Base-by-base conservation (phyloP, 2,888 invertebrate species). In the Malthinus seriepunctatus region DNA sequence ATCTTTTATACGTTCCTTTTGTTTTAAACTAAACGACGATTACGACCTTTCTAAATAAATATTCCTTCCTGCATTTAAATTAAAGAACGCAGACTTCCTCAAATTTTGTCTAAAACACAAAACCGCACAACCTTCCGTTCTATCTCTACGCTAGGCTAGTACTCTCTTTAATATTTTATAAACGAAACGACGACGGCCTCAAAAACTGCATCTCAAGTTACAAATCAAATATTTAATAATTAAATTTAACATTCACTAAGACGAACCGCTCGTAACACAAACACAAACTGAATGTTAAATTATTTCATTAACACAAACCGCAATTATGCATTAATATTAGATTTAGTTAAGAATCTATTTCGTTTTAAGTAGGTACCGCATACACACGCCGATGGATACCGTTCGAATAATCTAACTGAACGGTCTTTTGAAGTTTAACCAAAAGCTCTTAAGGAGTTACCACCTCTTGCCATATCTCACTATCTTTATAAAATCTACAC, bases 1-100 rank as follows among this genome's bases (percentile, higher is more conserved):
- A 54, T 54, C 54, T 52, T 33, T 35, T 48, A 37, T 39, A 32
- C 54, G 46, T 54, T 54, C 54, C 54, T 54, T 45, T 46, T 52
- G 54, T 45, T 46, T 23, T 38, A 50, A 54, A 38, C 11, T 44
- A 46, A 52, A 34, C 46, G 35, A 35, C 35, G 23, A 46, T 44
- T 45, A 33, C 14, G n/a, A 34, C 52, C 35, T 52, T 52, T 46
- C 52, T 51, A 42, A 42, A 42, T 42, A 42, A 12, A 12, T 31
- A 11, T 51, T 52, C 37, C 52, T 46, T 52, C 52, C 46, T 52
- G 52, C 52, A 52, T 37, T 52, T 49, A 6, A 44, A 11, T 34
- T n/a, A 12, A 9, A 31, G n/a, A 23, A 46, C 32, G 33, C 44
- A 31, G 15, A 35, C 47, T 47, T 34, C 37, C 11, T 15, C 6